Evolutionary conservation across 2,888 invertebrate species (phyloP), one percentile per base, ranked within the genome.

Genomic region (Brenthis ino): DNA sequence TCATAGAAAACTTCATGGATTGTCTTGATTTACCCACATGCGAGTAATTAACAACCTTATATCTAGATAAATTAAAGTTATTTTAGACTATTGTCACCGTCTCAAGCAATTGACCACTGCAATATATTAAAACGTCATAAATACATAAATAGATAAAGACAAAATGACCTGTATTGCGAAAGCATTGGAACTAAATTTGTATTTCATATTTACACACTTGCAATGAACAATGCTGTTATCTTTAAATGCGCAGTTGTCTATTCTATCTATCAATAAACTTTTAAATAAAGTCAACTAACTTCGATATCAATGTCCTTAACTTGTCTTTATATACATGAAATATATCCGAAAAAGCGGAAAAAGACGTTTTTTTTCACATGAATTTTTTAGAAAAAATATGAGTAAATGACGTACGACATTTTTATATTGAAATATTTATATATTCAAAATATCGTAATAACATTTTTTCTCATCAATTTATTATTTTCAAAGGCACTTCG

Each of bases 181-280:
- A 3, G 6, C 1, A 33, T 33, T 11, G 33, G 28, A 14, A 16
- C 50, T 6, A 60, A 60, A 33, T 12, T 24, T 50, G 12, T 12
- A 6, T 28, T 3, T 43, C 2, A 43, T 0, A 43, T 43, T 43
- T 33, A 50, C 6, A 33, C 28, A 53, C 51, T 37, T n/a, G 51
- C 48, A 24, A 66, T 63, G 16, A 53, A 63, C 55, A 51, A 64
- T 53, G 33, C 3, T 61, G 33, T 61, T 67, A 67, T 67, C 55
- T 65, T 16, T 50, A 55, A 58, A 37, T 66, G 58, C 66, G 66
- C 58, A 66, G 54, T 66, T 56, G 61, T 67, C 61, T 67, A n/a
- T 33, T 16, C 14, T 48, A 6, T 58, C 47, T 57, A 47, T 58
- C 47, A 47, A 47, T 58, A 58, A 58, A 60, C 50, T 50, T 33